Evolutionary conservation across 2,888 invertebrate genomes (phyloP).

Genomic region (Drosophila austrosaltans): DNA sequence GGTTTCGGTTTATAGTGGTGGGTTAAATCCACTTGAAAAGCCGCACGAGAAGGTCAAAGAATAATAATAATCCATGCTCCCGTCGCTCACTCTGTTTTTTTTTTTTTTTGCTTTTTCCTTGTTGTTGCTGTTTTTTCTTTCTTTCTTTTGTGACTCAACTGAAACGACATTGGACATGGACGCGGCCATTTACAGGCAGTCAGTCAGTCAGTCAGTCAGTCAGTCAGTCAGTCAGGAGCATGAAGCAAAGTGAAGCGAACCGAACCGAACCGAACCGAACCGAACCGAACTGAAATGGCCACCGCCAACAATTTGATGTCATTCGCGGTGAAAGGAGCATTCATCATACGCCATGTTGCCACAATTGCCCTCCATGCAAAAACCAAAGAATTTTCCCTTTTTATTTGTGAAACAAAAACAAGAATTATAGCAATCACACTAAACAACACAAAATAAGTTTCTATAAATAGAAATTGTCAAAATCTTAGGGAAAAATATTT

Average conservation of each 20-base stretch:
- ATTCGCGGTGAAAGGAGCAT: conserved; percentile 42
- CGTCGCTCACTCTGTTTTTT: conserved; percentile 5
- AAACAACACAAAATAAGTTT: neutral
- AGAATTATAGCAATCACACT: conserved; percentile 39
- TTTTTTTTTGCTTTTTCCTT: conserved; percentile 8
- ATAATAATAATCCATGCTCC: conserved; percentile 12
- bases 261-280: neutral
- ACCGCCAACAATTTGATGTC: conserved; percentile 35
- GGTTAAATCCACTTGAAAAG: conserved; percentile 21
- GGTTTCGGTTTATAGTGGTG: neutral
- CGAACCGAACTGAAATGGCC: neutral
- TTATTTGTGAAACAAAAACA: neutral
- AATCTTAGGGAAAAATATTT: too few species aligned
- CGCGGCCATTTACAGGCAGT: neutral
- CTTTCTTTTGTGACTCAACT: conserved; percentile 22
- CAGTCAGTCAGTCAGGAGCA: neutral
- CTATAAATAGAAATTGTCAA: too few species aligned
- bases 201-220: neutral
- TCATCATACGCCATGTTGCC: conserved; percentile 69
- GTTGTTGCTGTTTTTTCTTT: neutral
- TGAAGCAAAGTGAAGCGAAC: conserved; percentile 4
- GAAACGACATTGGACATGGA: conserved; percentile 20
- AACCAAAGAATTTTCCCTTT: conserved; percentile 5
- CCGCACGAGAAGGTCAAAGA: conserved; percentile 40
- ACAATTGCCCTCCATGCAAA: conserved; percentile 20